Percentiles rank a stretch among this genome's conserved stretches.
Evolutionary conservation across 2,888 invertebrate species (phyloP).

Genomic region (Conchocele bisecta): DNA sequence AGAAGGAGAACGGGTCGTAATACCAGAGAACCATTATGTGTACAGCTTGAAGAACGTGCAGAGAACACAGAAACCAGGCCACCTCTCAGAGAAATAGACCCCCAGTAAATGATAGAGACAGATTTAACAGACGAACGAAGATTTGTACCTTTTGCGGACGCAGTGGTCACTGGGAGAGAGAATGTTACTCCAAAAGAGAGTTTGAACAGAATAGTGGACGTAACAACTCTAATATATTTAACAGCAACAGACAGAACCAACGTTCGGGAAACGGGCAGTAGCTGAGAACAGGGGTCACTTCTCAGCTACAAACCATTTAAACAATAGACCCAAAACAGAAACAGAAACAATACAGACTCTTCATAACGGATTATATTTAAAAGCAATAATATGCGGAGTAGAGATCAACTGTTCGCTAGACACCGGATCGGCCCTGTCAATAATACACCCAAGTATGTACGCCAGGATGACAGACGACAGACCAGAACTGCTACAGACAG

Average conservation of each 20-base stretch:
- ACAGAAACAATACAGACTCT: background rate
- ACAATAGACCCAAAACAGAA: background rate
- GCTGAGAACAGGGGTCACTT: slow-evolving; percentile 6
- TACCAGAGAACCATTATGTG: background rate
- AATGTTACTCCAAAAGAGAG: background rate
- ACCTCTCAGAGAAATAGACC: too few species aligned
- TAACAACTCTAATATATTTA: too few species aligned
- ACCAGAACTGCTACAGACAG: background rate
- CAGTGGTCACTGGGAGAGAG: background rate
- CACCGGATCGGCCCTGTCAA: background rate
- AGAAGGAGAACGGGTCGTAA: background rate
- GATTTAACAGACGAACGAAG: too few species aligned
- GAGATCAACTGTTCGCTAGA: background rate
- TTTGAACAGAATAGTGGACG: too few species aligned
- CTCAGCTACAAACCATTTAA: too few species aligned
- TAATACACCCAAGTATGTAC: too few species aligned
- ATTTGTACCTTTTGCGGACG: background rate
- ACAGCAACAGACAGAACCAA: too few species aligned
- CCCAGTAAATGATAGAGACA: background rate
- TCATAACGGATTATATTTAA: background rate
- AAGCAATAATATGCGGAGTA: background rate
- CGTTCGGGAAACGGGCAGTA: background rate
- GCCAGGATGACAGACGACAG: too few species aligned
- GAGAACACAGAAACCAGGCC: background rate
- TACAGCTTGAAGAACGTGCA: background rate